Conservation (phyloP, 2,797 vertebrate genomes). For the Sandelia bainsii region DNA sequence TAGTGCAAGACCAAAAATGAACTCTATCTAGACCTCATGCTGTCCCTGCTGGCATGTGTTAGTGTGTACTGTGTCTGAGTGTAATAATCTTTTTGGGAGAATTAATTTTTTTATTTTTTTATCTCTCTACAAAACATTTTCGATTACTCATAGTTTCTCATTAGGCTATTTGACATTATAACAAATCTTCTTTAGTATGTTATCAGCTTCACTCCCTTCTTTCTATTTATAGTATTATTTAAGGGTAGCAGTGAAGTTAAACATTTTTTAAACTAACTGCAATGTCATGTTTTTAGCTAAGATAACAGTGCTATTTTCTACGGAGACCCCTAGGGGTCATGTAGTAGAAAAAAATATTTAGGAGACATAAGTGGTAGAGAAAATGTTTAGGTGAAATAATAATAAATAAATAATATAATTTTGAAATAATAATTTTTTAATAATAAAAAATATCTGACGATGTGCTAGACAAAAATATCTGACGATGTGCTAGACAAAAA, state of each 20-base stretch:
- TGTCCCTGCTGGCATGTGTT: constrained; percentile 52
- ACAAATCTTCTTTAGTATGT: neutral
- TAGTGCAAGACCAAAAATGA: constrained; percentile 66
- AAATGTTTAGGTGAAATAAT: too few species aligned
- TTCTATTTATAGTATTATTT: neutral
- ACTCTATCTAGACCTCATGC: constrained; percentile 51
- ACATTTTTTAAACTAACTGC: neutral
- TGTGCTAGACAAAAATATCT: too few species aligned
- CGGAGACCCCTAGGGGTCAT: too few species aligned
- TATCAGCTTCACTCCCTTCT: constrained; percentile 18
- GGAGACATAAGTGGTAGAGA: too few species aligned
- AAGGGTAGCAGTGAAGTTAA: neutral
- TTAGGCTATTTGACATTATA: neutral
- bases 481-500: too few species aligned
- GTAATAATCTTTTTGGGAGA: constrained; percentile 17
- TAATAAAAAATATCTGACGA: too few species aligned
- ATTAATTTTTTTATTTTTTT: neutral
- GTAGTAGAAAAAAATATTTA: too few species aligned
- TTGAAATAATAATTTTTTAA: too few species aligned
- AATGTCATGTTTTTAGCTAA: neutral
- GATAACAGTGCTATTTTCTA: neutral
- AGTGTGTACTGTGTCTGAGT: constrained; percentile 29
- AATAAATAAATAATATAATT: too few species aligned
- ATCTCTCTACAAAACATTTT: constrained; percentile 21
- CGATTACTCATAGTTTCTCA: constrained; percentile 15